These are phyloP conservation scores for Nibea coibor DNA, from an alignment of 2,113 vertebrate species.

Conservation along the genomic window DNA sequence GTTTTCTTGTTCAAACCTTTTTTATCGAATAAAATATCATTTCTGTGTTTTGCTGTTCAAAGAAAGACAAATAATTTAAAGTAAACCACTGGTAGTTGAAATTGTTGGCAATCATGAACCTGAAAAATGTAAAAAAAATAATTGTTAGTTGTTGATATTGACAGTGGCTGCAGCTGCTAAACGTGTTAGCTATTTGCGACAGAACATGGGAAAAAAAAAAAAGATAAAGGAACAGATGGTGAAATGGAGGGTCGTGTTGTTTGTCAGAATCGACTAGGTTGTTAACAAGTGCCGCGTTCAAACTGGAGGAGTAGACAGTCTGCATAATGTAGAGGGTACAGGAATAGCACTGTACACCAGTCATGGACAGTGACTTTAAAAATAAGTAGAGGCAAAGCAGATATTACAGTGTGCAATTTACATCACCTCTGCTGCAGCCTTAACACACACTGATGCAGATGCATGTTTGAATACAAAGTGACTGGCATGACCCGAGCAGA, in stretches of 20 bases:
- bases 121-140: background rate
- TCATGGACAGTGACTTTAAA: background rate
- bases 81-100: background rate
- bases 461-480: conserved; percentile 28
- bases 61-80: background rate
- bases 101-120: background rate
- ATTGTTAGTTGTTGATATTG: background rate
- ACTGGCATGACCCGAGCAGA: conserved; percentile 2
- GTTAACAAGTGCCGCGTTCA: background rate
- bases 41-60: background rate
- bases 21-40: background rate
- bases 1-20: background rate
- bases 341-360: background rate
- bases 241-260: background rate
- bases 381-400: background rate
- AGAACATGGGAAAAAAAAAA: background rate
- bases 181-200: background rate
- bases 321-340: background rate
- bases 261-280: background rate
- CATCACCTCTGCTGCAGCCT: conserved; percentile 9
- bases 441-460: background rate
- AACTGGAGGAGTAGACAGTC: background rate
- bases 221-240: background rate
- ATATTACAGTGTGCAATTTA: conserved; percentile 5
- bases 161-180: background rate